phyloP scores from a whole-genome alignment of 2,113 vertebrate genomes.

The Rhinolophus ferrumequinum region DNA sequence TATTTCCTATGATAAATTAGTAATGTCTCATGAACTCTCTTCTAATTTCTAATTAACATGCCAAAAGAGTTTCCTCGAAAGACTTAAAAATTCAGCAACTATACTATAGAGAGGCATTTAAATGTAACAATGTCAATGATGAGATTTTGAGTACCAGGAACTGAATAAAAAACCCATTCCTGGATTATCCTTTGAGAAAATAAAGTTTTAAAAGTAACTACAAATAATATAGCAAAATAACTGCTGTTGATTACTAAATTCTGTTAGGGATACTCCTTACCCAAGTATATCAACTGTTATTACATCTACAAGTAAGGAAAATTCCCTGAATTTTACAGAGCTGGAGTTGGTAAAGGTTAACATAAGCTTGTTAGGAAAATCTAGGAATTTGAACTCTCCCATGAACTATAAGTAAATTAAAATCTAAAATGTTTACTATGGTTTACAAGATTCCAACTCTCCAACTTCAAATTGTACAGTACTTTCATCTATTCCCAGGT shows the following conservation, averaged over 20 bases:
- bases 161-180: not conserved
- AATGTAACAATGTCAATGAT: not conserved
- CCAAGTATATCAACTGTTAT: not conserved
- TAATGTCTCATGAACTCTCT: not conserved
- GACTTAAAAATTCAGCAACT: not conserved
- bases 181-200: not conserved
- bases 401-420: not conserved
- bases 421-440: not conserved
- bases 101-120: not conserved
- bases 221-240: not conserved
- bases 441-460: not conserved
- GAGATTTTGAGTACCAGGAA: not conserved
- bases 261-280: not conserved
- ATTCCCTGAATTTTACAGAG: not conserved
- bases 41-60: not conserved
- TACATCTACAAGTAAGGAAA: not conserved
- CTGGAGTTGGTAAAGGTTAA: not conserved
- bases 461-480: not conserved
- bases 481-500: not conserved
- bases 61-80: not conserved
- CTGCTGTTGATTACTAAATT: not conserved
- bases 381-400: not conserved
- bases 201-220: not conserved
- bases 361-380: not conserved
- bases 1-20: not conserved